phyloP scores from a whole-genome alignment of 2,888 invertebrate species.

The Cylindroiulus punctatus region DNA sequence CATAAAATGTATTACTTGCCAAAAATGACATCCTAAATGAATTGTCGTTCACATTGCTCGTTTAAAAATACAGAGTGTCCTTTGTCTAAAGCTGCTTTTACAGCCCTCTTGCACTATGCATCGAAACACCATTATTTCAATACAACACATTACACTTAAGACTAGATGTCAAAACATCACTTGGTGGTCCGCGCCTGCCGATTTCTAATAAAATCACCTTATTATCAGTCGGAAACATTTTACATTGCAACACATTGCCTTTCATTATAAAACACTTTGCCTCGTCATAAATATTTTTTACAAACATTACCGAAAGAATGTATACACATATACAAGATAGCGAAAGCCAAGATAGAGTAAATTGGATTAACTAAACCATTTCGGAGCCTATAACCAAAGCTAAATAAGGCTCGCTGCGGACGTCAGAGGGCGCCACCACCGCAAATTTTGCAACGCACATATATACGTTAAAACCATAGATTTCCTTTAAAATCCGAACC shows the following conservation, averaged over 20 bases:
- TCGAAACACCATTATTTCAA: not conserved
- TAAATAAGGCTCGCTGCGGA: not conserved
- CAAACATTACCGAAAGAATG: constrained; percentile 31
- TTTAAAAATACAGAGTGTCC: not conserved
- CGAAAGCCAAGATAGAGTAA: not conserved
- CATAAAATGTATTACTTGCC: no score
- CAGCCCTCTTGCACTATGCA: not conserved
- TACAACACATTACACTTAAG: constrained; percentile 11
- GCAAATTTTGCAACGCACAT: no score
- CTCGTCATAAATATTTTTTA: not conserved
- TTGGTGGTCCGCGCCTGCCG: not conserved
- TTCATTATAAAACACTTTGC: not conserved
- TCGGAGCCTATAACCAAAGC: not conserved
- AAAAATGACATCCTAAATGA: no score
- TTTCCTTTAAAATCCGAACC: no score
- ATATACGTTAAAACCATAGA: no score
- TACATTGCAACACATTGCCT: not conserved
- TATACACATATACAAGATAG: constrained; percentile 14
- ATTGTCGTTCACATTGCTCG: no score
- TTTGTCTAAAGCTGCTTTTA: not conserved
- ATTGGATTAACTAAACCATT: not conserved
- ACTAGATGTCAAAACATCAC: constrained; percentile 30
- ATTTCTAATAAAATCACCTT: constrained; percentile 3
- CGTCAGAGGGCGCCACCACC: not conserved
- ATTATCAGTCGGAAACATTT: not conserved